Evolutionary conservation across 2,888 invertebrate species (phyloP), one percentile per base, ranked within the genome.

Genomic region (Catocala sponsa): DNA sequence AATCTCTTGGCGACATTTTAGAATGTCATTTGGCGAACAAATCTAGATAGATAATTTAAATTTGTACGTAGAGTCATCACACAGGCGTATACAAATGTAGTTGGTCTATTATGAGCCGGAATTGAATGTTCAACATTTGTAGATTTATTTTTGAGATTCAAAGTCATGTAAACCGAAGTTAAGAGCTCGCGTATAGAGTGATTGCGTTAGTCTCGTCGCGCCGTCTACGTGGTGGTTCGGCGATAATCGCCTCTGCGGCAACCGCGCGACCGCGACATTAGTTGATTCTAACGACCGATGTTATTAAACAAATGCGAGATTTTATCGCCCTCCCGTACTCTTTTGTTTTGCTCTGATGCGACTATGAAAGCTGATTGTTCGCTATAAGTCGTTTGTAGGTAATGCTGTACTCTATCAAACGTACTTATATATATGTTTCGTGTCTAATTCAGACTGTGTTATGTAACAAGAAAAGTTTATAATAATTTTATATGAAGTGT

Each of bases 291-390:
- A 94, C 89, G 92, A 91, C 89, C 80, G 80, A 85, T 86, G 91
- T 87, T 92, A 92, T 92, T 92, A 93, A 89, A 90, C 91, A 91
- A 93, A 90, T 90, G 90, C 69, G 83, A 90, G 82, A 88, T 90
- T 92, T 94, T 89, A 90, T 94, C 92, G 92, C 91, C 81, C 82
- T 73, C 74, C 74, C 79, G 79, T 83, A 85, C 87, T 88, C 85
- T 86, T 90, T 88, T 89, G 88, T 90, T 90, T 87, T 80, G 76
- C 72, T 80, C 74, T 70, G 78, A 76, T 70, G 79, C 71, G 59
- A 70, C 80, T 85, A 88, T 89, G 90, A 93, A 91, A 90, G 90
- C 86, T 81, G 82, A 83, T 81, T 80, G 76, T 74, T 70, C 68
- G 77, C 78, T 75, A 73, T 78, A 77, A 69, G 78, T 80, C 78